Percentiles rank a stretch among this genome's conserved stretches.
Conservation (phyloP, 2,888 invertebrate genomes). For the Sussaba pulchella region DNA sequence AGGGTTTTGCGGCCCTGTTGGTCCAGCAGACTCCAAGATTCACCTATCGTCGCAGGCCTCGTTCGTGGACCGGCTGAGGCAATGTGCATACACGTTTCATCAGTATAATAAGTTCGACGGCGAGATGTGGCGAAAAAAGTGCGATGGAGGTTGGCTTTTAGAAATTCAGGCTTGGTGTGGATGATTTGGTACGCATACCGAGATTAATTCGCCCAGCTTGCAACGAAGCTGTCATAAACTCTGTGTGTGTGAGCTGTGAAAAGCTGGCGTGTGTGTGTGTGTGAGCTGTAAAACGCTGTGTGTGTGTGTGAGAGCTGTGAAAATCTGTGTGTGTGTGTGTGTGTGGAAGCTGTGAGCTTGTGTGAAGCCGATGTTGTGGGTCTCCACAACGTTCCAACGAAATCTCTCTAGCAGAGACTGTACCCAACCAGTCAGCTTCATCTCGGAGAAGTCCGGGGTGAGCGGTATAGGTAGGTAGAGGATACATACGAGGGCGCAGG, state of each 20-base stretch:
- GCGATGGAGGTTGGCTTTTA: constrained; percentile 42
- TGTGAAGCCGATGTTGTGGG: no score
- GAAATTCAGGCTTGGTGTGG: constrained; percentile 55
- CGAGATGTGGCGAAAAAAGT: constrained; percentile 12
- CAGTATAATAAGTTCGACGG: constrained; percentile 46
- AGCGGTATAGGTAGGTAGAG: background rate
- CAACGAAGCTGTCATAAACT: constrained; percentile 44
- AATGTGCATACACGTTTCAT: background rate
- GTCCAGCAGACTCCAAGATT: constrained; percentile 23
- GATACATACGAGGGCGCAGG: constrained; percentile 42
- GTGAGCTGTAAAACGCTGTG: no score
- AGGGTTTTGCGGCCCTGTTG: constrained; percentile 38
- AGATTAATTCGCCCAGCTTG: constrained; percentile 31
- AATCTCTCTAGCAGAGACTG: constrained; percentile 17
- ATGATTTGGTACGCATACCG: constrained; percentile 44
- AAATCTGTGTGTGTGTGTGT: no score
- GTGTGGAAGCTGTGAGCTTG: no score
- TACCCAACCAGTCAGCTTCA: constrained; percentile 39
- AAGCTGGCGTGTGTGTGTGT: no score
- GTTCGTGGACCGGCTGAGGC: constrained; percentile 23
- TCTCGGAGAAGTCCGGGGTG: background rate
- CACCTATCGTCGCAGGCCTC: constrained; percentile 13
- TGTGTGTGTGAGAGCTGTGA: no score
- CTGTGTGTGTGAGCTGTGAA: no score
- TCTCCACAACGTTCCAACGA: constrained; percentile 35